Evolutionary conservation across 2,888 invertebrate genomes (phyloP), one percentile per base, ranked within the genome.

Genomic region (Ennomos fuscantarius): DNA sequence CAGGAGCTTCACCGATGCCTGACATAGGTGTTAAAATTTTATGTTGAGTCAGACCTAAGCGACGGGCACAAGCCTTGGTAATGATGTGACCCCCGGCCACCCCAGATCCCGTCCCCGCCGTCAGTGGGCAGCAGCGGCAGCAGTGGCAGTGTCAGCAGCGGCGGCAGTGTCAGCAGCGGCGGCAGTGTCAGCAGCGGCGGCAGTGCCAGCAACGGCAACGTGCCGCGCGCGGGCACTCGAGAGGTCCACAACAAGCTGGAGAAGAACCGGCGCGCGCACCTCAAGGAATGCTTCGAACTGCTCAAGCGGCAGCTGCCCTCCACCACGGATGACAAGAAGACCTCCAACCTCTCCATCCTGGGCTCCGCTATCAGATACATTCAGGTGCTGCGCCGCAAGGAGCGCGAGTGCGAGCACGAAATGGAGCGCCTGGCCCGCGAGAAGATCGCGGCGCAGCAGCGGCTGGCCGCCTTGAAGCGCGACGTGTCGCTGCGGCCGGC

Each of bases 221-320:
- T 76, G 0, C 89, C 87, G 1, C 78, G 92, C 11, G 96, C 97
- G 62, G 97, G 97, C 63, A 98, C 98, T 43, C 93, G 98, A 56
- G 98, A 98, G 84, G 98, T 98, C 34, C 99, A 99, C 92, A 99
- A 99, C 87, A 98, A 98, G 84, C 87, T 98, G 81, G 99, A 99
- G 92, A 99, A 99, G 89, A 97, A 98, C 92, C 94, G 99, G 15
- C 93, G 99, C 39, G 98, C 98, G 0, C 98, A 98, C 84, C 94
- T 99, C 54, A 97, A 98, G 84, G 97, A 98, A 87, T 98, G 98
- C 89, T 99, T 99, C 87, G 98, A 98, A 78, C 89, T 95, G 52
- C 93, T 99, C 71, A 98, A 98, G 84, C 94, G 95, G 70, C 97
- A 97, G 86, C 93, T 99, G 66, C 97, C 97, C 0, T 90, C 95